Percentiles rank a stretch among this genome's conserved stretches.
These are phyloP conservation scores for Phyto melanocephala DNA, from an alignment of 2,888 invertebrate species.

Conservation along the genomic window DNA sequence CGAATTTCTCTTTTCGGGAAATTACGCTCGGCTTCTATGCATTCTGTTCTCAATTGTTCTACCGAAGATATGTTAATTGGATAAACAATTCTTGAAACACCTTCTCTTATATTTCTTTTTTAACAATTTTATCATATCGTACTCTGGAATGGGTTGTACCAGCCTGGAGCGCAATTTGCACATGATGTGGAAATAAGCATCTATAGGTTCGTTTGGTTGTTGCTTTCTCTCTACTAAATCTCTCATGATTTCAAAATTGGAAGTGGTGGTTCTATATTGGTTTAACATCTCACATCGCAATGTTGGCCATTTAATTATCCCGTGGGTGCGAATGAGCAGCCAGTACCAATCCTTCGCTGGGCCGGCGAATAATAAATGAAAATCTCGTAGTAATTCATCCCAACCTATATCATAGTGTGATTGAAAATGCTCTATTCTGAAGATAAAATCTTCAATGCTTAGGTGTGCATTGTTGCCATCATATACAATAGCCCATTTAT, in stretches of 20 bases:
- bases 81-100: not conserved
- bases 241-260: constrained; percentile 7
- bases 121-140: constrained; percentile 11
- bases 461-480: not conserved
- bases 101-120: constrained; percentile 9
- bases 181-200: not conserved
- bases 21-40: constrained; percentile 2
- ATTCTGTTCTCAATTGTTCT: constrained; percentile 20
- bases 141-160: too few species aligned
- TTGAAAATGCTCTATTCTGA: not conserved
- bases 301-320: not conserved
- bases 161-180: not conserved
- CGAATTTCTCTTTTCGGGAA: not conserved
- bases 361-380: not conserved
- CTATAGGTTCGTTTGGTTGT: not conserved
- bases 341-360: not conserved
- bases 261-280: not conserved
- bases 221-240: too few species aligned
- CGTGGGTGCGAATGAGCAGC: not conserved
- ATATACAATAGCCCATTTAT: not conserved
- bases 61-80: constrained; percentile 8
- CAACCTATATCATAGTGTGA: not conserved
- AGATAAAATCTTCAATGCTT: too few species aligned
- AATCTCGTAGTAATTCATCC: constrained; percentile 1
- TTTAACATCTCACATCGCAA: not conserved